Percentiles rank a stretch among this genome's conserved stretches.
These are phyloP conservation scores for Ibidorhyncha struthersii DNA, from an alignment of 2,113 vertebrate genomes.

Conservation along the genomic window DNA sequence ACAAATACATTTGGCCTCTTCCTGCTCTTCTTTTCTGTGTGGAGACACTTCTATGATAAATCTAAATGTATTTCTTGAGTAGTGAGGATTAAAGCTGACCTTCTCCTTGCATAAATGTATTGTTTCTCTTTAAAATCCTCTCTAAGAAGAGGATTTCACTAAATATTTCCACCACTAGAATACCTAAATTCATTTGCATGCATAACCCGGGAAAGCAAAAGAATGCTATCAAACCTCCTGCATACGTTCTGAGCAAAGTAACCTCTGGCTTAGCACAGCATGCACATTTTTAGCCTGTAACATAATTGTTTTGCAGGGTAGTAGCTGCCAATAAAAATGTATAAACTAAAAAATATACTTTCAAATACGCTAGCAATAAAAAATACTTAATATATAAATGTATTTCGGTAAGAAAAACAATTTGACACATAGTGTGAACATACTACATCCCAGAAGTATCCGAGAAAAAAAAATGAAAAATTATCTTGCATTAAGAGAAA, in stretches of 20 bases:
- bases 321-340: not conserved
- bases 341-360: not conserved
- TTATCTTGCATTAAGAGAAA: not conserved
- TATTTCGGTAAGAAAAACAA: not conserved
- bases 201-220: not conserved
- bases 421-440: not conserved
- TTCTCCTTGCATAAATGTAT: not conserved
- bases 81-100: not conserved
- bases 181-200: not conserved
- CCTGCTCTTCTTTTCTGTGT: not conserved
- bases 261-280: not conserved
- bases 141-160: not conserved
- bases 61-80: not conserved
- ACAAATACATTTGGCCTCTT: not conserved
- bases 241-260: not conserved
- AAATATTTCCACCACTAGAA: not conserved
- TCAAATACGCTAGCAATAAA: not conserved
- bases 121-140: conserved; percentile 5
- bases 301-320: not conserved
- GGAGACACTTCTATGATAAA: not conserved
- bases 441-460: not conserved
- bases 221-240: not conserved
- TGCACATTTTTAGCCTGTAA: not conserved
- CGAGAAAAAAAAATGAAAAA: not conserved
- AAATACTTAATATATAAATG: not conserved